Evolutionary conservation across 2,888 invertebrate species (phyloP), one percentile per base, ranked within the genome.

Genomic region (Malthinus flaveolus): DNA sequence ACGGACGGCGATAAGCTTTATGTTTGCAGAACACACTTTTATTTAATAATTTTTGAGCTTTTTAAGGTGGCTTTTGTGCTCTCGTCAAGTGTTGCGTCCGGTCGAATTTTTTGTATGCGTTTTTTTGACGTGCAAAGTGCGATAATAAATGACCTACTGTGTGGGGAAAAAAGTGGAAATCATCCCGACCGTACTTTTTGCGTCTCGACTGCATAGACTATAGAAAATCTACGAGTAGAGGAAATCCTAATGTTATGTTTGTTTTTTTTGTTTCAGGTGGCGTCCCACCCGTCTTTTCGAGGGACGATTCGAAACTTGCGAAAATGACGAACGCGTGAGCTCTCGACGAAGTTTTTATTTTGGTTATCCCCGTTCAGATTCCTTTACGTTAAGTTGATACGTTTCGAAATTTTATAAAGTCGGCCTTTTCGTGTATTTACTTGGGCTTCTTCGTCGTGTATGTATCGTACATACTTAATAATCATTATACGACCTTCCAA

Each of bases 401-500:
- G 12, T 39, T 39, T 39, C 13, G 6, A 3, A 8, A 39, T 39
- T 39, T 39, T 39, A 8, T 8, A 39, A 39, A 8, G 11, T 39
- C 39, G 49, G 32, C 12, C n/a, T 36, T 39, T 46, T 42, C 44
- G 56, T 50, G 52, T 59, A 34, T 59, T 50, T 49, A 52, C 34
- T 35, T 31, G 23, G 23, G 31, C 49, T 48, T 35, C 45, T 52
- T 51, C 39, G 48, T 52, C 37, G 35, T 47, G 46, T 59, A 50
- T 51, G 54, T 57, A 61, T 12, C 46, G 51, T 55, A 46, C 50
- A 45, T 59, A 59, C 49, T 59, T 39, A 39, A 48, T 33, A 33
- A 49, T 47, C 50, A 44, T 39, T 59, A 51, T 55, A 67, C 70
- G 71, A 70, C 70, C 72, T 73, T 73, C 71, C 66, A 66, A 67